Evolutionary conservation across 2,113 vertebrate genomes (phyloP), one percentile per base, ranked within the genome.

Genomic region (Rhagologus leucostigma): DNA sequence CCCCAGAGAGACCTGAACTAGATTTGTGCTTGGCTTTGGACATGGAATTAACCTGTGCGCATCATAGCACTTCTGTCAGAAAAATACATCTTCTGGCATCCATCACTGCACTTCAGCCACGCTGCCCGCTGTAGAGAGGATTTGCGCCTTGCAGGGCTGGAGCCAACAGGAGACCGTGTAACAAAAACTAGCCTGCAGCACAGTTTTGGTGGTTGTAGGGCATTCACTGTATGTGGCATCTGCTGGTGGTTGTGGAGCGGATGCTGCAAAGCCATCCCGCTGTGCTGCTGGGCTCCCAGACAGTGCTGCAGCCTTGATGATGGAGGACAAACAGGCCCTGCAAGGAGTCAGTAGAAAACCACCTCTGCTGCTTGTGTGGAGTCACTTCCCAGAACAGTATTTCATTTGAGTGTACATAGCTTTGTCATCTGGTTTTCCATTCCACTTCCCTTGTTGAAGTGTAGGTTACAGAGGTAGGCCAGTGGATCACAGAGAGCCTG

Each of bases 141-240:
- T 35, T 52, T 46, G n/a, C 76, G 52, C 68, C 52, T 24, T 42
- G 30, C 29, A 53, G 78, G 24, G 30, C 33, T 71, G 57, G 8
- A 59, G 16, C 33, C 2, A 3, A 3, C 22, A 50, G 30, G 53
- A 73, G 27, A 29, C 47, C 0, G 0, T 13, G 46, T 33, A 33
- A 21, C 23, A 49, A 26, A 49, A 63, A 7, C 30, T 86, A 17
- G 21, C 13, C 17, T n/a, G 56, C 46, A 9, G 52, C 2, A 2
- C 0, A 6, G 11, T 79, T 44, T 32, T 5, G 10, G 46, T 41
- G 30, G 24, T 46, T 42, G 55, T 37, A 23, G 88, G 44, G 24
- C 16, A 4, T 47, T 47, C 0, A 0, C 33, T 20, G 46, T 23
- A 7, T 0, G 0, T 49, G 55, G 18, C 8, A 6, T 13, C 65